These are phyloP conservation scores for Trachurus trachurus DNA, from an alignment of 2,797 vertebrate genomes.

Conservation along the genomic window DNA sequence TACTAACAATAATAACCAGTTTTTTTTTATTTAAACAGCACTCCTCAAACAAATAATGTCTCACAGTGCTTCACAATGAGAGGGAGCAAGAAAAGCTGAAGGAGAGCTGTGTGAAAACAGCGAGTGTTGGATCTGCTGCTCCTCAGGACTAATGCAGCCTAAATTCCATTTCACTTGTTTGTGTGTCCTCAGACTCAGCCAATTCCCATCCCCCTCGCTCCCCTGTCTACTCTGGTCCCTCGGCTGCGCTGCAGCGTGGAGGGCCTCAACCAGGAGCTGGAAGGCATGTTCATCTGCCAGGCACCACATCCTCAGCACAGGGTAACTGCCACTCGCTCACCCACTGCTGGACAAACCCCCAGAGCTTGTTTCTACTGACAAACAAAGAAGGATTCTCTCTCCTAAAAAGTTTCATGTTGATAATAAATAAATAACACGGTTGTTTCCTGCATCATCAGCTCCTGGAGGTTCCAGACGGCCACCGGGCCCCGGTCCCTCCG, in stretches of 20 bases:
- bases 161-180: conserved; percentile 44
- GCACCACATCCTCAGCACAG: conserved; percentile 87
- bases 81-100: not conserved
- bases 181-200: conserved; percentile 72
- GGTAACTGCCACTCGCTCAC: conserved; percentile 73
- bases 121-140: conserved; percentile 26
- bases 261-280: conserved; percentile 93
- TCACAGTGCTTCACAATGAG: not conserved
- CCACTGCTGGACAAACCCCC: not conserved
- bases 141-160: not conserved
- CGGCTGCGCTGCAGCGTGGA: conserved; percentile 91
- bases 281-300: conserved; percentile 91
- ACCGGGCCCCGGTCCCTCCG: conserved; percentile 89
- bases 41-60: not conserved
- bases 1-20: not conserved
- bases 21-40: not conserved
- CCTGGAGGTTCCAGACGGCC: conserved; percentile 92
- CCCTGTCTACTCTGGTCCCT: conserved; percentile 84
- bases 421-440: conserved; percentile 4
- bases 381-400: not conserved
- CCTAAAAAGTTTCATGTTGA: not conserved
- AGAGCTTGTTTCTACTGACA: not conserved
- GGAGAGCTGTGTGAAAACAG: not conserved
- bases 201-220: conserved; percentile 74
- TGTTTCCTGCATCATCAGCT: conserved; percentile 76